A percentile compares a stretch with the other conserved stretches of the same genome.
phyloP scores from a whole-genome alignment of 2,797 vertebrate species.

The Oceanodroma leucorhoa region DNA sequence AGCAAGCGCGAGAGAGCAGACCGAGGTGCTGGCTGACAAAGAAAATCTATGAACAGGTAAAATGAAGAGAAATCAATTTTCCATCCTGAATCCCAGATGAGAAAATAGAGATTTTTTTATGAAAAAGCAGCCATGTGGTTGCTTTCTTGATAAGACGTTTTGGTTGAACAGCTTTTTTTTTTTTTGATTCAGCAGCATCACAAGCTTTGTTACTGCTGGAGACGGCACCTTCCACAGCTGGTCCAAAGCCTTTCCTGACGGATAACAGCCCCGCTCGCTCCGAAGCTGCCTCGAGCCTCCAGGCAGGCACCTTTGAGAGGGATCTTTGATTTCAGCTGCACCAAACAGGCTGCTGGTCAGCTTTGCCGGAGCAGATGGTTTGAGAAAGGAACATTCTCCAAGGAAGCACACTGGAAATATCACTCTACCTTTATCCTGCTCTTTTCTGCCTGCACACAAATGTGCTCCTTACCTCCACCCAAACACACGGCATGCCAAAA shows the following conservation, averaged over 20 bases:
- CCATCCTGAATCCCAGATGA: neutral
- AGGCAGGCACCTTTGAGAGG: neutral
- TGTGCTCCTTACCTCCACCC: neutral
- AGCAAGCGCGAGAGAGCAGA: neutral
- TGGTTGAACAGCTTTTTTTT: neutral
- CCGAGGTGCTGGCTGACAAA: neutral
- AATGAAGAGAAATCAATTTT: conserved; percentile 13
- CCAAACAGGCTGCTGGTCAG: neutral
- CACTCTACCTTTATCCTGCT: neutral
- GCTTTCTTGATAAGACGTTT: neutral
- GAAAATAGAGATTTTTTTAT: neutral
- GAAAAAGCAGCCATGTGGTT: neutral
- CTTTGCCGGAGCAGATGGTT: neutral
- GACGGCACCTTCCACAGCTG: neutral
- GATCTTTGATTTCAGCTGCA: neutral
- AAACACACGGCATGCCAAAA: neutral
- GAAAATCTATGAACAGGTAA: neutral
- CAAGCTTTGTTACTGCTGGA: neutral
- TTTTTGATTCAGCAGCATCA: neutral
- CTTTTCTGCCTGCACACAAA: neutral
- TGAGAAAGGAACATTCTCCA: neutral
- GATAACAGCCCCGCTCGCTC: neutral
- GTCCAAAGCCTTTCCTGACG: neutral
- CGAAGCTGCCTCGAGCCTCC: neutral
- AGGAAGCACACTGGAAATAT: neutral